A percentile compares a stretch with the other conserved stretches of the same genome.
phyloP scores from a whole-genome alignment of 2,113 vertebrate species.

The Elaphurus davidianus region DNA sequence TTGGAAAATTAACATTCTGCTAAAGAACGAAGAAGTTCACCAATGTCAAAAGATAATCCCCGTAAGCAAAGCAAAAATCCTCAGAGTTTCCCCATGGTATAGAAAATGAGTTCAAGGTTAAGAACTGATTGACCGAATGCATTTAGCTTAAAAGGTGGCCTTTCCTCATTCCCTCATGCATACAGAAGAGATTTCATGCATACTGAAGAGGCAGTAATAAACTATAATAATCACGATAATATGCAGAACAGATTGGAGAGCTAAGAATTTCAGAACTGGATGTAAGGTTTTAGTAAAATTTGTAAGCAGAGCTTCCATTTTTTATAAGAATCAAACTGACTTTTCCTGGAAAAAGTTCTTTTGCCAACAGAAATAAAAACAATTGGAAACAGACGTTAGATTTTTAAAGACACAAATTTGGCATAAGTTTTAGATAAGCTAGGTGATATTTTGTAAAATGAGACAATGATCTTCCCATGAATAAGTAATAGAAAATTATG shows the following conservation, averaged over 20 bases:
- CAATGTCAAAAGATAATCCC: not conserved
- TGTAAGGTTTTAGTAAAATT: not conserved
- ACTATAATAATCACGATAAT: not conserved
- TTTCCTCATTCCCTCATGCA: not conserved
- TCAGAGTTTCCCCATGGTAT: not conserved
- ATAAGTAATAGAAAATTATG: not conserved
- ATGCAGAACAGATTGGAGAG: not conserved
- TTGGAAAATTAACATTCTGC: not conserved
- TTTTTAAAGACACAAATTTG: not conserved
- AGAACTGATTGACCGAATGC: not conserved
- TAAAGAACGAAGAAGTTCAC: not conserved
- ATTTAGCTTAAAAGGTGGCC: not conserved
- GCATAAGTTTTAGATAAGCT: not conserved
- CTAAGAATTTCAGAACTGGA: not conserved
- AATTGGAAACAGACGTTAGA: not conserved
- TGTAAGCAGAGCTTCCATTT: not conserved
- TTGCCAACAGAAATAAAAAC: slow-evolving; percentile 4
- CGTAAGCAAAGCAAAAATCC: not conserved
- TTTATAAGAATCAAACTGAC: not conserved
- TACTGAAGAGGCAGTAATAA: not conserved
- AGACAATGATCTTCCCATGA: not conserved
- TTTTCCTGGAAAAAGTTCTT: not conserved
- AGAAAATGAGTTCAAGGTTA: not conserved
- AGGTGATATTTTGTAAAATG: not conserved
- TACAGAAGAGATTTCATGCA: not conserved